These are phyloP conservation scores for Tangara arthus DNA, from an alignment of 2,797 vertebrate species.

Conservation along the genomic window DNA sequence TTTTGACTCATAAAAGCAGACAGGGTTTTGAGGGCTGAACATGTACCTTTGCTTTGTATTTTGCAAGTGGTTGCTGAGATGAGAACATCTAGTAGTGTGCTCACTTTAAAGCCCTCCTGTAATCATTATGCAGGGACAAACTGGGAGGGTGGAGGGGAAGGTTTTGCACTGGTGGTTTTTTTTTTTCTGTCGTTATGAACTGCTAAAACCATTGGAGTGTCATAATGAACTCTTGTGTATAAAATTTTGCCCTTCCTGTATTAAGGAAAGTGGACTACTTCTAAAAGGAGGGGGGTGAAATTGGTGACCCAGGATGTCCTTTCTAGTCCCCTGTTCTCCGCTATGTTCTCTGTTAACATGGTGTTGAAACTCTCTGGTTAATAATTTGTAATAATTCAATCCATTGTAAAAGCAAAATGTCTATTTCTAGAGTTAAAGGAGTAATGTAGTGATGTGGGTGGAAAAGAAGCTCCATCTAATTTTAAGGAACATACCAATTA, in stretches of 20 bases:
- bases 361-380: not conserved
- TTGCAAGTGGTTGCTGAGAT: not conserved
- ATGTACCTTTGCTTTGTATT: not conserved
- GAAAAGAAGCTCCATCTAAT: not conserved
- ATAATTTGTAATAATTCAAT: not conserved
- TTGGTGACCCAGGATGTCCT: not conserved
- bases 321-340: not conserved
- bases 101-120: not conserved
- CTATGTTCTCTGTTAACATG: not conserved
- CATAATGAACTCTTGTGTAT: not conserved
- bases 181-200: not conserved
- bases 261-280: not conserved
- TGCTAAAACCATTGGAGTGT: not conserved
- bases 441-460: not conserved
- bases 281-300: not conserved
- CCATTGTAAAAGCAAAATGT: not conserved
- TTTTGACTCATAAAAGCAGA: constrained; percentile 22
- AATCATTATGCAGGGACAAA: not conserved
- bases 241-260: not conserved
- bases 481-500: not conserved
- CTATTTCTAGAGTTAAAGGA: not conserved
- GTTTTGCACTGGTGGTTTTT: not conserved
- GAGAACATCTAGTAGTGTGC: not conserved
- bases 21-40: not conserved
- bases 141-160: not conserved